phyloP scores from a whole-genome alignment of 2,113 vertebrate genomes.

The Jacana jacana region DNA sequence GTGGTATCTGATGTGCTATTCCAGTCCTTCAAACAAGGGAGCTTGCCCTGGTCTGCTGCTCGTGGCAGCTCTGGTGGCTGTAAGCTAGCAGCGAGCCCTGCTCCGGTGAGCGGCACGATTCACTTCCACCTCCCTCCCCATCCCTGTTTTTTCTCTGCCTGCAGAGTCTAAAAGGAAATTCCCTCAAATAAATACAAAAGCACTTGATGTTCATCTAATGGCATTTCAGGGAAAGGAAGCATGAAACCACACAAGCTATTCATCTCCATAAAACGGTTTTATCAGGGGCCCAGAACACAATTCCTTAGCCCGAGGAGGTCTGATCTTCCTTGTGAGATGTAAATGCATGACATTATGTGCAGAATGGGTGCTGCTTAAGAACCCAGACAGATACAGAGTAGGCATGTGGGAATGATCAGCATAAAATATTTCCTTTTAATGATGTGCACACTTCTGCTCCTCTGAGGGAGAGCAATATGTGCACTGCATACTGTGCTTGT shows the following conservation, averaged over 20 bases:
- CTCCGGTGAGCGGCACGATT: neutral
- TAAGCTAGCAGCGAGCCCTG: neutral
- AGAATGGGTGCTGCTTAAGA: slow-evolving; percentile 17
- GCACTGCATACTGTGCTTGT: neutral
- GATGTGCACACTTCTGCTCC: slow-evolving; percentile 41
- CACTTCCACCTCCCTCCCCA: neutral
- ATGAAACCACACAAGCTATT: slow-evolving; percentile 35
- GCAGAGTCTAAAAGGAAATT: slow-evolving; percentile 26
- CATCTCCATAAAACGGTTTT: slow-evolving; percentile 45
- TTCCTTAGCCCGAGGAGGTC: neutral
- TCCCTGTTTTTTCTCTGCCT: neutral
- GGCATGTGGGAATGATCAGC: slow-evolving; percentile 53
- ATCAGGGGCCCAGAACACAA: slow-evolving; percentile 35
- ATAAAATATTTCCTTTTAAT: slow-evolving; percentile 54
- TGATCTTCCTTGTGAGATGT: slow-evolving; percentile 42
- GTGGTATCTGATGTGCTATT: neutral
- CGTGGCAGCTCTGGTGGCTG: neutral
- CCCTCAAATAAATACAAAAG: slow-evolving; percentile 53
- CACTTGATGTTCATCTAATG: slow-evolving; percentile 45
- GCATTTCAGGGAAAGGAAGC: slow-evolving; percentile 56
- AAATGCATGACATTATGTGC: slow-evolving; percentile 26
- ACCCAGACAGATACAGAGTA: neutral
- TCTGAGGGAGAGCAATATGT: slow-evolving; percentile 15
- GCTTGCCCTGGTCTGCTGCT: neutral
- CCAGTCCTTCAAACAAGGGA: neutral